Evolutionary conservation across 2,888 invertebrate species (phyloP), one percentile per base, ranked within the genome.

Genomic region (Andrena haemorrhoa): DNA sequence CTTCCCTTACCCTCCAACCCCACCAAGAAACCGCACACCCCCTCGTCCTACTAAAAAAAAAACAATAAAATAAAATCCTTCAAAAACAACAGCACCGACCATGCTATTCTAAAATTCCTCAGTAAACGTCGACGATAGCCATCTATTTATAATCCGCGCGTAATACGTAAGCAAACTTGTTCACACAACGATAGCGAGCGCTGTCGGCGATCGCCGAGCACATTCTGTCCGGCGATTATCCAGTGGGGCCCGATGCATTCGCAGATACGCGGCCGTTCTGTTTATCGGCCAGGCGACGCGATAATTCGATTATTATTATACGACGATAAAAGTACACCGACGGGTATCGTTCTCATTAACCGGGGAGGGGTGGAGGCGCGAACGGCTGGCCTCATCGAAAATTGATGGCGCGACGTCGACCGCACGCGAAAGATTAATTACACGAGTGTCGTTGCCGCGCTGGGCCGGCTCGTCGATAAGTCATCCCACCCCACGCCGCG

Each of bases 281-380:
- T 86, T 87, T 87, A 83, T 79, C 78, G 63, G 60, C 75, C 69
- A 68, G 68, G 70, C 35, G 33, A 31, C 47, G 53, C 61, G 82
- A 84, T 87, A 75, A 83, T 87, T 85, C 77, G 77, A 71, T 77
- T 76, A 66, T 82, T 84, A 87, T 87, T 82, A 72, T 83, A 79
- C 58, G 53, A 75, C 41, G 87, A 86, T 75, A 83, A 87, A 87
- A 87, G 79, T 87, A 65, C 49, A 71, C 35, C 60, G 49, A 69
- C 8, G 77, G 77, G 35, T 77, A 83, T 78, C 76, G 80, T 64
- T 12, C 68, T 74, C 84, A 77, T 79, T 85, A 86, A 81, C 76
- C 71, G 53, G n/a, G 7, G 65, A 12, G 16, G 41, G 41, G 41
- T 16, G 5, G 41, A 41, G 4, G 41, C 58, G 64, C 26, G 64